Base-by-base conservation (phyloP, 2,797 vertebrate genomes). In the Oryzias sinensis region DNA sequence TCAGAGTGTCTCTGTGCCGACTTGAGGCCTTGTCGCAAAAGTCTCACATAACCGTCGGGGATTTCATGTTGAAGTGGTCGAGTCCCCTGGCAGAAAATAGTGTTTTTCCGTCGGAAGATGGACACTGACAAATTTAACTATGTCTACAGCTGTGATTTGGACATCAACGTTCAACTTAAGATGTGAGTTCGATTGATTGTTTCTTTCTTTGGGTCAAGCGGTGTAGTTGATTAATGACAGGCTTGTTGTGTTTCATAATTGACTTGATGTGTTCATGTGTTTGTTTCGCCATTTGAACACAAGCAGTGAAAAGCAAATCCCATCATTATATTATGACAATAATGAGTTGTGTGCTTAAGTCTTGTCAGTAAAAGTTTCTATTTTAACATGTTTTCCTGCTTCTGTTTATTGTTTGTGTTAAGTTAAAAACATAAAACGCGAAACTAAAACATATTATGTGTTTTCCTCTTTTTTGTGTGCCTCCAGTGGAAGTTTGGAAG, bases 121-220 rank as follows among this genome's bases (percentile, higher is more conserved):
- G 96, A 98, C 74, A 92, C 94, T 0, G 96, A 98, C 76, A 95
- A 94, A 77, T 97, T 98, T 74, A 92, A 92, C 73, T 99, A 97
- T 78, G 94, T 97, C 29, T 97, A 97, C 73, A 99, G 97, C 72
- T 98, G 97, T 70, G 97, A 99, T 65, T 9, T 99, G 90, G 96
- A 98, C 79, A 95, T 98, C 82, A 98, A 96, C 66, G 96, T 99
- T 65, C 95, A 98, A 79, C 92, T 99, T 40, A 99, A 99, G 81
- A 98, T 98, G 97, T 98, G 69, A 96, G 96, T 91, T 72, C 40
- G 25, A 20, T 1, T 16, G 25, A 20, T 1, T 16, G 42, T 57
- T 18, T 6, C 17, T 58, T 9, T 24, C 18, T 47, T 70, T 51
- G 44, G 37, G 17, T 57, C 41, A 24, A 17, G 50, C 46, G 13